phyloP scores from a whole-genome alignment of 2,113 vertebrate species.

The Grammomys dolichurus region DNA sequence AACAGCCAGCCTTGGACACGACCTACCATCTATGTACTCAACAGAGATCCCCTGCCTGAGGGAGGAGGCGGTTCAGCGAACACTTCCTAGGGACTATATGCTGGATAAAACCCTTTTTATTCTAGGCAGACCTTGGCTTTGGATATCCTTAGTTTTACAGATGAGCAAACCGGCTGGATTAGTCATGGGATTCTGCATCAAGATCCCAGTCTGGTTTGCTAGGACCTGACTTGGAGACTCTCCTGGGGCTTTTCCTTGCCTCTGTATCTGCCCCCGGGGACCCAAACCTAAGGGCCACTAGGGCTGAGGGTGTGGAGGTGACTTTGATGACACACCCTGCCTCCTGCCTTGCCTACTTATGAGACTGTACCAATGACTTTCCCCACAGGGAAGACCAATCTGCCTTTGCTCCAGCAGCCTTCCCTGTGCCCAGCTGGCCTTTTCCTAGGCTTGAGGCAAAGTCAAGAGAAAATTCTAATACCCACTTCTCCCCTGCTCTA shows the following conservation, averaged over 20 bases:
- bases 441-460: neutral
- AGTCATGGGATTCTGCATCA: neutral
- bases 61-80: fast-evolving
- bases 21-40: fast-evolving
- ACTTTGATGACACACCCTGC: neutral
- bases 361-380: neutral
- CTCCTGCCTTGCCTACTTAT: too few species aligned
- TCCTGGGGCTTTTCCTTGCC: neutral
- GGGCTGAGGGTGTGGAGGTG: neutral
- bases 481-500: fast-evolving
- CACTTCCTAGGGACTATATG: neutral
- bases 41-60: neutral
- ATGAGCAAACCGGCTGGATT: neutral
- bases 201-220: fast-evolving
- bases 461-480: neutral
- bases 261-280: neutral
- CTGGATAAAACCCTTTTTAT: neutral
- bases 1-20: neutral
- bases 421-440: neutral
- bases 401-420: neutral
- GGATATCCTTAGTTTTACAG: neutral
- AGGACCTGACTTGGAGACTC: neutral
- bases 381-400: neutral
- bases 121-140: neutral
- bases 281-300: neutral